Conservation (phyloP, 1,140 invertebrate genomes). For the Cydia amplana region DNA sequence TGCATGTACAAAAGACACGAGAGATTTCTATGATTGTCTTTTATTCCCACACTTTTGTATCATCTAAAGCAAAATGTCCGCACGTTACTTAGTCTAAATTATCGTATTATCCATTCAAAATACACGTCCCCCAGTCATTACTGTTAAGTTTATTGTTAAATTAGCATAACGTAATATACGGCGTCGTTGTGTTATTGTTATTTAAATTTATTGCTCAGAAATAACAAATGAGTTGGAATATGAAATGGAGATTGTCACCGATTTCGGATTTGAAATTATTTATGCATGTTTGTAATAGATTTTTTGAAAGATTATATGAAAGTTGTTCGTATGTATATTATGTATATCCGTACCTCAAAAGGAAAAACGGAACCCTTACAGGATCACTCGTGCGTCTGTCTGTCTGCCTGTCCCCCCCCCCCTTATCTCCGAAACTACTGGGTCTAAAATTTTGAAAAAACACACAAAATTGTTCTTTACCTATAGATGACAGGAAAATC, state of each 20-base stretch:
- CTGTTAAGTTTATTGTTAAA: constrained; percentile 18
- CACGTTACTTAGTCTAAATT: constrained; percentile 25
- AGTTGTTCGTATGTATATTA: no score
- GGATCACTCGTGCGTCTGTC: no score
- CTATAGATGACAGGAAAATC: no score
- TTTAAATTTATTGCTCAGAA: constrained; percentile 23
- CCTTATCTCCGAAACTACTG: no score
- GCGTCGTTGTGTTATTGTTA: constrained; percentile 22
- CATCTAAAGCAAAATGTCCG: constrained; percentile 7
- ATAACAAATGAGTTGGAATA: constrained; percentile 28
- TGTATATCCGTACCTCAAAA: no score
- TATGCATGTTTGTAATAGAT: constrained; percentile 9
- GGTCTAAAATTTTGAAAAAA: no score
- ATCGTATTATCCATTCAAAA: constrained; percentile 20
- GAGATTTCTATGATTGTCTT: constrained; percentile 19
- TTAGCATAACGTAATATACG: constrained; percentile 27
- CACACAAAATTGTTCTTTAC: no score
- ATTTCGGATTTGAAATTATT: constrained; percentile 7
- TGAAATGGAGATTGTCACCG: constrained; percentile 1
- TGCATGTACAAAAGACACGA: constrained; percentile 5
- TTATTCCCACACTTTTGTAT: constrained; percentile 9
- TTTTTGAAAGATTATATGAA: neutral
- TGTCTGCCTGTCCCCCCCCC: no score
- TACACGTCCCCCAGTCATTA: constrained; percentile 15
- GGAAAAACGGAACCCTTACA: no score